Evolutionary conservation across 37 sponge, comb jelly and placozoan genomes (phyloP), one percentile per base, ranked within the genome.

Genomic region (Axinella damicornis): DNA sequence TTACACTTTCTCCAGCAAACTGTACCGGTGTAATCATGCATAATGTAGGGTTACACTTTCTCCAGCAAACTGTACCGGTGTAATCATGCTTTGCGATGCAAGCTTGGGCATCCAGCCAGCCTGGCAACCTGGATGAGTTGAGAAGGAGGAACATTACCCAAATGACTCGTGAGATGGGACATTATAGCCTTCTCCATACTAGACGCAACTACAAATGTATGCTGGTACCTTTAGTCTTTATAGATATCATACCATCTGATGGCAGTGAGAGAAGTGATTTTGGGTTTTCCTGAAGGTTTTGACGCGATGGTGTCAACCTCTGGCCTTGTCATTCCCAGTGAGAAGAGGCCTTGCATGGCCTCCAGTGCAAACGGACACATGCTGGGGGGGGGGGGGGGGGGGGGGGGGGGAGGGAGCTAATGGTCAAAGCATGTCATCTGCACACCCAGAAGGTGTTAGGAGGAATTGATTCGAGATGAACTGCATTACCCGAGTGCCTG

Each of bases 401-500:
- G 46, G 46, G 46, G 46, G 46, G 46, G 46, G 46, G 46, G 46
- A 46, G 46, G 46, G 46, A 46, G 46, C 4, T 12, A 9, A 12
- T 46, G 9, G 46, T 12, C 46, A 46, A 46, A 9, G 46, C 9
- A 46, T 46, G 46, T 46, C 4, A 46, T 46, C 4, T 46, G 46
- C 4, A 46, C 46, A 46, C 46, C 9, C 46, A 46, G 46, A 46
- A 46, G 9, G 46, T 46, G 46, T n/a, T n/a, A n/a, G n/a, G n/a
- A n/a, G n/a, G n/a, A n/a, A n/a, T n/a, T n/a, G n/a, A n/a, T n/a
- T n/a, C n/a, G n/a, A n/a, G n/a, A n/a, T n/a, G n/a, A n/a, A n/a
- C n/a, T n/a, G n/a, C n/a, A n/a, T n/a, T n/a, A 85, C 85, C 74
- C 67, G 58, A 85, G 68, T 0, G 59, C 85, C 70, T 76, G 64